Percentiles rank a stretch among this genome's conserved stretches.
phyloP scores from a whole-genome alignment of 1,140 invertebrate genomes.

The Xylocopa sonorina region DNA sequence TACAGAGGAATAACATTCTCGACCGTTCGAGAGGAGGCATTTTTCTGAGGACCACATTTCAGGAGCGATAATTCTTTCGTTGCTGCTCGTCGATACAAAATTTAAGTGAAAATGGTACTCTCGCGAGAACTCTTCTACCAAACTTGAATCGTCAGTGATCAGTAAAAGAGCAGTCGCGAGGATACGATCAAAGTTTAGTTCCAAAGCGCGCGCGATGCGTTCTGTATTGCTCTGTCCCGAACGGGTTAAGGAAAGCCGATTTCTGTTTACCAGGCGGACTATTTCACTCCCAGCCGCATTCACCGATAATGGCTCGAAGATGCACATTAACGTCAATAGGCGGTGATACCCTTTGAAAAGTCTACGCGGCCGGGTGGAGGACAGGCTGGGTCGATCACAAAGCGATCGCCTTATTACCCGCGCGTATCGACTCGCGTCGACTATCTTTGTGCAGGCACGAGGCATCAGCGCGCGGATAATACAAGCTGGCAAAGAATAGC shows the following conservation, averaged over 20 bases:
- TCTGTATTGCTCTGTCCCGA: too few relatives aligned
- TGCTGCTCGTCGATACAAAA: too few relatives aligned
- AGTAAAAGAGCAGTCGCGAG: too few relatives aligned
- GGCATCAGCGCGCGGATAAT: constrained; percentile 60
- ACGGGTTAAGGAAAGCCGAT: neutral
- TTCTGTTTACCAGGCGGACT: constrained; percentile 17
- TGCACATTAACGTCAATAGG: constrained; percentile 42
- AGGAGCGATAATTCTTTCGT: too few relatives aligned
- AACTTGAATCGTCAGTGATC: too few relatives aligned
- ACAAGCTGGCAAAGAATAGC: constrained; percentile 49
- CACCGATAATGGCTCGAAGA: constrained; percentile 36
- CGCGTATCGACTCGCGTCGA: constrained; percentile 51
- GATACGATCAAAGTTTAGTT: too few relatives aligned
- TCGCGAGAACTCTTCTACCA: too few relatives aligned
- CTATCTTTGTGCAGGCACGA: constrained; percentile 46
- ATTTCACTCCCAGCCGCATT: constrained; percentile 24
- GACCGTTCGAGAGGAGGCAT: too few relatives aligned
- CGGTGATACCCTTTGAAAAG: constrained; percentile 50
- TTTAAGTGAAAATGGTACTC: too few relatives aligned
- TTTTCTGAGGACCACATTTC: too few relatives aligned
- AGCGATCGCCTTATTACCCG: constrained; percentile 59
- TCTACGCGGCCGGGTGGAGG: constrained; percentile 38
- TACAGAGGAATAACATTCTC: too few relatives aligned
- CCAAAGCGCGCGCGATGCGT: too few relatives aligned
- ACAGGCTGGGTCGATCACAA: constrained; percentile 50